Percentiles rank a stretch among this genome's conserved stretches.
These are phyloP conservation scores for Ichneumoninae sp. DNA, from an alignment of 2,888 invertebrate genomes.

Conservation along the genomic window DNA sequence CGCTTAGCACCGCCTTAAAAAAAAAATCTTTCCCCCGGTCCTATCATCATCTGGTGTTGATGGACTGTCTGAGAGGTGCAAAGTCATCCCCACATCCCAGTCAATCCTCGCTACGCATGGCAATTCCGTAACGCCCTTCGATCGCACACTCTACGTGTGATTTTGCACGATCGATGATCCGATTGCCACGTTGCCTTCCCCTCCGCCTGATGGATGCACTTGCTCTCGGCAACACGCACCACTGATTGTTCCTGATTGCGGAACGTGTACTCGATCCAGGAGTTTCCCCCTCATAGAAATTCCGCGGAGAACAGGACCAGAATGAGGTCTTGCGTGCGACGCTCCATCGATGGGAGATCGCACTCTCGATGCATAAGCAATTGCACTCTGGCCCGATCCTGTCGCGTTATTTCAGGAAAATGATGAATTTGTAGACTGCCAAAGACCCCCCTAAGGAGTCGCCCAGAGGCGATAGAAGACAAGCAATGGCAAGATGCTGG, in stretches of 20 bases:
- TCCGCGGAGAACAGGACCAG: not conserved
- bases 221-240: not conserved
- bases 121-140: not conserved
- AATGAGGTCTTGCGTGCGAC: not conserved
- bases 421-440: conserved; percentile 30
- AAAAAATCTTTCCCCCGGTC: not conserved
- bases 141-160: not conserved
- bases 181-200: not conserved
- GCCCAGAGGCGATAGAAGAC: conserved; percentile 10
- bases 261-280: not conserved
- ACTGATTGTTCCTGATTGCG: conserved; percentile 8
- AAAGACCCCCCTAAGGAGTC: not conserved
- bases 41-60: not conserved
- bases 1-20: not conserved
- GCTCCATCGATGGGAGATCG: conserved; percentile 19
- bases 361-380: conserved; percentile 26
- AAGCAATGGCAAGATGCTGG: not conserved
- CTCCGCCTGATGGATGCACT: not conserved
- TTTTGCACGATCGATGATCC: conserved; percentile 3
- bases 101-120: not conserved
- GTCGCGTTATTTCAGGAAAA: conserved; percentile 22
- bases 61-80: conserved; percentile 7
- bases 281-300: conserved; percentile 1
- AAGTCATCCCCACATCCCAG: not conserved
- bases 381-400: conserved; percentile 20